Percentiles rank a stretch among this genome's conserved stretches.
Conservation (phyloP, 2,113 vertebrate genomes). For the Phrynosoma blainvillii region DNA sequence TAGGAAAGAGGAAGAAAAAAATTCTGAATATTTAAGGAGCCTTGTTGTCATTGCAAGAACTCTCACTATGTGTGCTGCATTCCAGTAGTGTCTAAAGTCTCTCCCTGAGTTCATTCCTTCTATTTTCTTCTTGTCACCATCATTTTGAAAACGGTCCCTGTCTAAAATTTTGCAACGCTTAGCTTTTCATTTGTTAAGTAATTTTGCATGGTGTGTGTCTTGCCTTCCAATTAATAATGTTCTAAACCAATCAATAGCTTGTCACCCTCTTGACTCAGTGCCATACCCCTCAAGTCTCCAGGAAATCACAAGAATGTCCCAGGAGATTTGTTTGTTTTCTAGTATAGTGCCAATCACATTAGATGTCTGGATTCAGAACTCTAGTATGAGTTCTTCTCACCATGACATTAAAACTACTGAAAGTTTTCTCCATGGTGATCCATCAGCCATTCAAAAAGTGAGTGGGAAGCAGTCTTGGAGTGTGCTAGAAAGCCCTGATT, state of each 20-base stretch:
- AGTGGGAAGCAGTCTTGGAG: too few relatives aligned
- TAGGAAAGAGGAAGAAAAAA: background rate
- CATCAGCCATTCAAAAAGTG: too few relatives aligned
- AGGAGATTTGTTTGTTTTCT: too few relatives aligned
- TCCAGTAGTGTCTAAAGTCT: background rate
- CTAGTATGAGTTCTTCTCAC: too few relatives aligned
- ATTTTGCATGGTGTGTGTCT: background rate
- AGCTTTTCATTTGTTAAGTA: background rate
- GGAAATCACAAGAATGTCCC: too few relatives aligned
- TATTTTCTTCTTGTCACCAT: background rate
- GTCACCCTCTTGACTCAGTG: background rate
- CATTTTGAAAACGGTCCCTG: background rate
- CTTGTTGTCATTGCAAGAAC: background rate
- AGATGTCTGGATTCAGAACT: too few relatives aligned
- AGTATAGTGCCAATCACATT: too few relatives aligned
- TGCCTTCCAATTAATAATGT: background rate
- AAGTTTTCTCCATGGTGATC: too few relatives aligned
- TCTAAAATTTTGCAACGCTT: background rate
- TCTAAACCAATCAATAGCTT: background rate
- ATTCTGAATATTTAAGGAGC: conserved; percentile 12
- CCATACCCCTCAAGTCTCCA: too few relatives aligned
- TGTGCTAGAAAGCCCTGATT: too few relatives aligned
- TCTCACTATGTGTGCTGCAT: background rate
- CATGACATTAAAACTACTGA: too few relatives aligned
- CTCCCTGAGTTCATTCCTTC: background rate